Evolutionary conservation across 2,797 vertebrate genomes (phyloP).

Genomic region (Clarias fuscus): DNA sequence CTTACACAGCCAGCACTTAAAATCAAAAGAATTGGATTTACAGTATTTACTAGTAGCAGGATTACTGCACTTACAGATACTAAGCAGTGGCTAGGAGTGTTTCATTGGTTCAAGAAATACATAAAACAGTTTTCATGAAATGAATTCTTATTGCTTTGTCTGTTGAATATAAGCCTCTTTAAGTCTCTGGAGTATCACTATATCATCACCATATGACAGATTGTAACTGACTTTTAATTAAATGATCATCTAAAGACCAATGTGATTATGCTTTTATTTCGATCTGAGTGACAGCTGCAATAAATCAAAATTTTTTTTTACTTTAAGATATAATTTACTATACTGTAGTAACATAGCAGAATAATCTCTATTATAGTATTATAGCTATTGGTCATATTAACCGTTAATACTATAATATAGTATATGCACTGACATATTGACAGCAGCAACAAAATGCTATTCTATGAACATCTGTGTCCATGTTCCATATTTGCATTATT

Average conservation of each 20-base stretch:
- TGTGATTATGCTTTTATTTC: neutral
- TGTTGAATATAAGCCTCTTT: neutral
- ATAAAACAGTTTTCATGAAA: neutral
- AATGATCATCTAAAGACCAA: neutral
- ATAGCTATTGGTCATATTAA: neutral
- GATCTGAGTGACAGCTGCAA: neutral
- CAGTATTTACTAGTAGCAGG: constrained; percentile 1
- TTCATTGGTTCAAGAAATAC: neutral
- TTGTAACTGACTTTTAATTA: constrained; percentile 24
- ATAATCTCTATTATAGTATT: neutral
- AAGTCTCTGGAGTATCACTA: neutral
- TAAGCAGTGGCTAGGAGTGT: neutral
- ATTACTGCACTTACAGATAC: constrained; percentile 21
- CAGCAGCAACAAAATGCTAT: neutral
- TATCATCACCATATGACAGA: neutral
- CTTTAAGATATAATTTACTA: neutral
- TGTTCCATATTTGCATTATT: neutral
- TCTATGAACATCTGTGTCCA: neutral
- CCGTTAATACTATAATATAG: neutral
- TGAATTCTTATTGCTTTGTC: neutral
- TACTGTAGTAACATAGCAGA: neutral
- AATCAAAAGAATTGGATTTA: neutral
- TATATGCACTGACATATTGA: neutral
- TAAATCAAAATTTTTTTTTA: neutral
- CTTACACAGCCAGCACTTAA: constrained; percentile 5